phyloP scores from a whole-genome alignment of 1,140 invertebrate species.

The Aphelinus certus region DNA sequence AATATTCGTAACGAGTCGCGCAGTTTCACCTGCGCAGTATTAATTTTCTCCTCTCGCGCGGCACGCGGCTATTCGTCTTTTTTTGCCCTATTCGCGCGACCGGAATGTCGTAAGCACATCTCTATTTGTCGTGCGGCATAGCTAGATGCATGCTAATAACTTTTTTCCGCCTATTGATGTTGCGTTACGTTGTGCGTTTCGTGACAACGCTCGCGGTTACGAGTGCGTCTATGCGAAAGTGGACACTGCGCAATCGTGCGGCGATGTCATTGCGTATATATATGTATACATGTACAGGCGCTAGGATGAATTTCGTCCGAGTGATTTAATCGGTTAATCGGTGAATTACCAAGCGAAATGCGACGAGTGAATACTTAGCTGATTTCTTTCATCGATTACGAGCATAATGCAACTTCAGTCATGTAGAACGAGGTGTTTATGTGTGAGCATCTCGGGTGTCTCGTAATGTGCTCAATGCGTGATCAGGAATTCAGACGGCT shows the following conservation, averaged over 20 bases:
- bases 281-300: slow-evolving; percentile 1
- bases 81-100: neutral
- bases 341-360: too few relatives aligned
- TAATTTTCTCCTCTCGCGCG: slow-evolving; percentile 2
- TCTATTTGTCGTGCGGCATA: slow-evolving; percentile 1
- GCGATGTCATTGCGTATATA: slow-evolving; percentile 19
- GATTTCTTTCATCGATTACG: too few relatives aligned
- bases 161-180: slow-evolving; percentile 13
- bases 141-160: slow-evolving; percentile 7
- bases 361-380: too few relatives aligned
- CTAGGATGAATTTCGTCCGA: too few relatives aligned
- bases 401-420: too few relatives aligned
- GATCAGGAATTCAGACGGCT: too few relatives aligned
- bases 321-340: too few relatives aligned
- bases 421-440: too few relatives aligned
- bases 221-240: neutral
- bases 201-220: neutral
- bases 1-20: neutral
- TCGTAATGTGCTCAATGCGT: too few relatives aligned
- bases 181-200: neutral
- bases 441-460: too few relatives aligned
- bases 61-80: neutral
- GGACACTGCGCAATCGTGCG: neutral
- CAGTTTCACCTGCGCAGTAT: neutral
- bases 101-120: slow-evolving; percentile 28